Evolutionary conservation across 2,113 vertebrate genomes (phyloP).

Genomic region (Ornithorhynchus anatinus): DNA sequence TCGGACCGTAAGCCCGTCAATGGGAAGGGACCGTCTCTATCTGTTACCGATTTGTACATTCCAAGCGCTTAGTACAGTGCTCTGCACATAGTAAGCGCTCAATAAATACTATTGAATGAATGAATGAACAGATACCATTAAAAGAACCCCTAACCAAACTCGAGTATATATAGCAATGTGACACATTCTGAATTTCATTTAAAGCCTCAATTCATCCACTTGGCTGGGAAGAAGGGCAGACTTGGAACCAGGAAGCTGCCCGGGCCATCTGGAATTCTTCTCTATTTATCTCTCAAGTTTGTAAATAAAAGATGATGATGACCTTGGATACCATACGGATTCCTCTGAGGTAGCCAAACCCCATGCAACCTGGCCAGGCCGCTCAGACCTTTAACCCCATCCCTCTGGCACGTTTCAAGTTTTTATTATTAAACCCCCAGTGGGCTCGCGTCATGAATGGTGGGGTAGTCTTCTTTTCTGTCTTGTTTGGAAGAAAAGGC

Average conservation of each 20-base stretch:
- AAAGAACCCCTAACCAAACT: no score
- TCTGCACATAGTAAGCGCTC: no score
- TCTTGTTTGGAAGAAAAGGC: neutral
- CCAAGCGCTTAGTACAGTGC: no score
- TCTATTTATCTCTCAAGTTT: neutral
- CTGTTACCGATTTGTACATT: no score
- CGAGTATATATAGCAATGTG: no score
- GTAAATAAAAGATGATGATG: neutral
- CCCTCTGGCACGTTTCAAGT: neutral
- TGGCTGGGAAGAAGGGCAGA: no score
- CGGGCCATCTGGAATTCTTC: neutral
- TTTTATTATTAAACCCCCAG: neutral
- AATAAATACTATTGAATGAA: no score
- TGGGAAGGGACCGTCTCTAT: no score
- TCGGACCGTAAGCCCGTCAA: no score
- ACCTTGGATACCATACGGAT: neutral
- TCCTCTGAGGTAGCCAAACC: neutral
- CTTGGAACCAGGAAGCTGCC: neutral
- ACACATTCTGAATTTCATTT: no score
- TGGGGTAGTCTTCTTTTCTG: neutral
- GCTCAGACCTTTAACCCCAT: neutral
- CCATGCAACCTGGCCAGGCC: neutral
- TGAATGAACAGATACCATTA: no score
- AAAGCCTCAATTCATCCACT: no score
- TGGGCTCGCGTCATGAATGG: neutral